Evolutionary conservation across 2,797 vertebrate species (phyloP), one percentile per base, ranked within the genome.

Genomic region (Avahi laniger): DNA sequence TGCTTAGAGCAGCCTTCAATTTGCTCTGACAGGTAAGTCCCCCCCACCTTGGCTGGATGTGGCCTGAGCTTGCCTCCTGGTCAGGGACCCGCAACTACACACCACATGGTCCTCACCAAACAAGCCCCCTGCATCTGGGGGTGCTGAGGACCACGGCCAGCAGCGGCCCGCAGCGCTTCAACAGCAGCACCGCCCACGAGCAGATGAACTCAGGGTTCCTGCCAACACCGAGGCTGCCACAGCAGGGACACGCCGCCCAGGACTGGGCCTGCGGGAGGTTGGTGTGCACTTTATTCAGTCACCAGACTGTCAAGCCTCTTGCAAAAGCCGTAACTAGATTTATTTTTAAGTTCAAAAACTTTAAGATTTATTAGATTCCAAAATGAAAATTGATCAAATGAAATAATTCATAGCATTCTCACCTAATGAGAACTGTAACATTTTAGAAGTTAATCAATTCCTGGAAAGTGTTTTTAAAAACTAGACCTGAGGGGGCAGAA

Each of bases 211-310:
- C 61, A 7, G 8, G 4, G 73, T 1, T 1, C 59, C 52, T 17
- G 84, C 18, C 10, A 14, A 38, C 38, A 0, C 18, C 0, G 48
- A 43, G 41, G 28, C n/a, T 2, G 14, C 17, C n/a, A 9, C 22
- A 33, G 65, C 81, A 33, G 86, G 20, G 20, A 78, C 33, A 0
- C 2, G 22, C 26, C 6, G 46, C 43, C 48, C 69, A 7, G 26
- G 35, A 38, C 30, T 14, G 6, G 28, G 57, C 26, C 4, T 7
- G 3, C 12, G 35, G 7, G 52, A 1, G 0, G 2, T 20, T 24
- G 2, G 35, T 1, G 8, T 11, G 10, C 0, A 0, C 18, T 2
- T 7, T 4, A 2, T 1, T 15, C 24, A 52, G 22, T 4, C 22
- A 13, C 11, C 7, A 46, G 43, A 35, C 15, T 18, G 35, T 22